Conservation (phyloP, 1,140 invertebrate genomes). For the Colletes latitarsis region DNA sequence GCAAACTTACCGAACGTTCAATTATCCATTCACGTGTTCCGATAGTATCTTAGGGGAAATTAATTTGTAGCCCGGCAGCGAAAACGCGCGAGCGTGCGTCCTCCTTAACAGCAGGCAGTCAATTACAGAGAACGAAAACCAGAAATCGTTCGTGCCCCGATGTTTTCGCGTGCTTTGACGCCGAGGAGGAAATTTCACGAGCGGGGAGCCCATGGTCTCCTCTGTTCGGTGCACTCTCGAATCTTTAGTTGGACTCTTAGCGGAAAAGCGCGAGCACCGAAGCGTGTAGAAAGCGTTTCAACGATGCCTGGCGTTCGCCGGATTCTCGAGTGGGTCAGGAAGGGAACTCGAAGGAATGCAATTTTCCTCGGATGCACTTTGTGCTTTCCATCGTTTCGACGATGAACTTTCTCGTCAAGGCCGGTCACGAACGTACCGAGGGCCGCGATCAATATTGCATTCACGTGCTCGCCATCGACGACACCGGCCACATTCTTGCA, state of each 20-base stretch:
- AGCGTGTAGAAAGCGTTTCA: conserved; percentile 52
- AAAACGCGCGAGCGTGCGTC: too few species aligned
- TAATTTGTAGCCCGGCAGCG: background rate
- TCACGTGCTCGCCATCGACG: conserved; percentile 10
- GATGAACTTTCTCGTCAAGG: conserved; percentile 62
- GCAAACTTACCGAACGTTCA: conserved; percentile 47
- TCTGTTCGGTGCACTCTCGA: background rate
- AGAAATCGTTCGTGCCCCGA: background rate
- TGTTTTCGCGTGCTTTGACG: too few species aligned
- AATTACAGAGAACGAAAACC: background rate
- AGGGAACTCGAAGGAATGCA: conserved; percentile 63
- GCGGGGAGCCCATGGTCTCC: conserved; percentile 7
- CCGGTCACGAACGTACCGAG: conserved; percentile 17
- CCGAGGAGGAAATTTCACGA: conserved; percentile 1
- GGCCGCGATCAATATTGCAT: conserved; percentile 48
- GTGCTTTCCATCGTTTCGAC: conserved; percentile 47
- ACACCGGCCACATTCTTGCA: conserved; percentile 5
- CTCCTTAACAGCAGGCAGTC: background rate
- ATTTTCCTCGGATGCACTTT: conserved; percentile 61
- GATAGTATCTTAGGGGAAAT: background rate
- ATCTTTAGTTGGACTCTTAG: conserved; percentile 51
- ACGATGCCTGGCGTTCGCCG: conserved; percentile 48
- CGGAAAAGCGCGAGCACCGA: conserved; percentile 54
- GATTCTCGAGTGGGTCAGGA: conserved; percentile 54
- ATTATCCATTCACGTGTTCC: conserved; percentile 42